These are phyloP conservation scores for Hydroisotoma schaefferi DNA, from an alignment of 2,888 invertebrate species.

Conservation along the genomic window DNA sequence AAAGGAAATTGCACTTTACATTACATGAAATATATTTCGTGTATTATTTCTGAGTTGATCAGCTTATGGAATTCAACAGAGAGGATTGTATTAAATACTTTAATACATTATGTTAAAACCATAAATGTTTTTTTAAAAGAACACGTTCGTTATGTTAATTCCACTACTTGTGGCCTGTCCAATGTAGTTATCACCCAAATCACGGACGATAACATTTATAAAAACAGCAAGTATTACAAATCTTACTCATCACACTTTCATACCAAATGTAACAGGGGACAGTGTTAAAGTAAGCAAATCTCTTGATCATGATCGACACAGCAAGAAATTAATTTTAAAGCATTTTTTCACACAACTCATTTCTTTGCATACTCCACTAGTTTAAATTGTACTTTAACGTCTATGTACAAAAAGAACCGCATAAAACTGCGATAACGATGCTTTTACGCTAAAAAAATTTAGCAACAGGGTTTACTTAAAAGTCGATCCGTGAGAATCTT, in stretches of 20 bases:
- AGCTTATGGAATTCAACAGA: not conserved
- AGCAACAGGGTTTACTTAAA: constrained; percentile 49
- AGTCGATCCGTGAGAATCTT: constrained; percentile 45
- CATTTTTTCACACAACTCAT: not conserved
- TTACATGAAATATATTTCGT: no score
- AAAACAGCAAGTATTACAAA: no score
- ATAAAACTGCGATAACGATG: constrained; percentile 50
- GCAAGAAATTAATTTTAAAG: not conserved
- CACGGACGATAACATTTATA: no score
- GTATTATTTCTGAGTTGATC: no score
- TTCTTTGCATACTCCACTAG: not conserved
- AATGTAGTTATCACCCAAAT: no score
- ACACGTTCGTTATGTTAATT: not conserved
- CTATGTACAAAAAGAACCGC: constrained; percentile 37
- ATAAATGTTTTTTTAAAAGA: not conserved
- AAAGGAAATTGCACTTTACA: not conserved
- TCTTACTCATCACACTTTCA: no score
- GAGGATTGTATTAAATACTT: not conserved
- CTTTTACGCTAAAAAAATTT: constrained; percentile 48
- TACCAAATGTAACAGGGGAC: no score
- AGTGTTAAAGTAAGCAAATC: no score
- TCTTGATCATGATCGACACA: no score
- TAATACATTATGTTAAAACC: not conserved
- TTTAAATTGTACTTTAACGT: not conserved
- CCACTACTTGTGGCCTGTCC: no score